These are phyloP conservation scores for Petromus typicus DNA, from an alignment of 2,113 vertebrate genomes.

Conservation along the genomic window DNA sequence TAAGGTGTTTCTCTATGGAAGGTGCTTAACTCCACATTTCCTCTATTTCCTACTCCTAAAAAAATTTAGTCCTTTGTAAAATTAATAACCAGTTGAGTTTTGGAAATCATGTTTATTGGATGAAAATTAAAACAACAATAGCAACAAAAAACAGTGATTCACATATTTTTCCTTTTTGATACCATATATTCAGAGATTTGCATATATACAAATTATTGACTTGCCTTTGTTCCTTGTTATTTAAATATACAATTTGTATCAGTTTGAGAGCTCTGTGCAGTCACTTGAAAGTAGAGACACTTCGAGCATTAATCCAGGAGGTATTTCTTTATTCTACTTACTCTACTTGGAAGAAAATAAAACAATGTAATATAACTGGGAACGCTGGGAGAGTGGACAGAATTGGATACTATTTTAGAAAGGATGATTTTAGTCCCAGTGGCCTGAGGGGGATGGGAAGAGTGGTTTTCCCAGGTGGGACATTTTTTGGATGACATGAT, in stretches of 20 bases:
- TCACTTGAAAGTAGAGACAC: background rate
- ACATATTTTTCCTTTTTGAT: background rate
- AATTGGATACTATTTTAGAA: background rate
- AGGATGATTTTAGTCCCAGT: background rate
- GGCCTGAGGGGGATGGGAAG: background rate
- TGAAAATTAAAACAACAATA: background rate
- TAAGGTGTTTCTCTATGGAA: background rate
- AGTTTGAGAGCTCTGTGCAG: background rate
- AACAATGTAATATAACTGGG: background rate
- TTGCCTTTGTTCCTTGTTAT: background rate
- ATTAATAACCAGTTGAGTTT: background rate
- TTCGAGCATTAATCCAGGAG: background rate
- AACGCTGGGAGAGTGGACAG: background rate
- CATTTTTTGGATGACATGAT: background rate
- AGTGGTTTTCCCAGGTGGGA: too few relatives aligned
- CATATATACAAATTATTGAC: background rate
- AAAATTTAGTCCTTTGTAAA: background rate
- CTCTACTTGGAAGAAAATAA: background rate
- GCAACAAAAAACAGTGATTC: background rate
- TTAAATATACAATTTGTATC: background rate
- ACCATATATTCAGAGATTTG: background rate
- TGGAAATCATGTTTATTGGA: background rate
- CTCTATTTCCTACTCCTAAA: background rate
- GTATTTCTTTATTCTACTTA: background rate
- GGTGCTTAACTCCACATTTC: background rate